These are phyloP conservation scores for Macrostomum cliftonense DNA, from an alignment of 2,888 invertebrate species.

Conservation along the genomic window DNA sequence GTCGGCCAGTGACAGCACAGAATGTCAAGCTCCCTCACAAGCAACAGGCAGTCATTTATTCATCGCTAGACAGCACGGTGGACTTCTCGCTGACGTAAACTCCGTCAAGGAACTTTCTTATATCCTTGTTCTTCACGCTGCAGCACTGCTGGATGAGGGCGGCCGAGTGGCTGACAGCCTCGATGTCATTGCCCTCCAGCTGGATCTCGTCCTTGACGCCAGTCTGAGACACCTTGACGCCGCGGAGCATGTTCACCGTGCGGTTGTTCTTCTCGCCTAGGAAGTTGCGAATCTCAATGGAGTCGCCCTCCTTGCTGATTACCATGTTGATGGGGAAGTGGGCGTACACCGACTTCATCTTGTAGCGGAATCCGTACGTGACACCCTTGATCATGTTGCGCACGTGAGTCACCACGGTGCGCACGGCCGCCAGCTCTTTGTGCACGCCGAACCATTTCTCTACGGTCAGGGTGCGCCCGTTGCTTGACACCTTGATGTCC, in stretches of 20 bases:
- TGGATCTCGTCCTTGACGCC: constrained; percentile 84
- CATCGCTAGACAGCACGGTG: constrained; percentile 41
- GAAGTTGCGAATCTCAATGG: constrained; percentile 89
- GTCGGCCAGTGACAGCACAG: too few species aligned
- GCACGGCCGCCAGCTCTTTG: constrained; percentile 88
- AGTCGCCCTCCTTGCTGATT: constrained; percentile 58
- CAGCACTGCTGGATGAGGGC: constrained; percentile 97
- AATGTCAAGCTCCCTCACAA: too few species aligned
- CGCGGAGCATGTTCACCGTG: constrained; percentile 60
- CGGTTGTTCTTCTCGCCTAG: constrained; percentile 93
- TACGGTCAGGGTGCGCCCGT: constrained; percentile 47
- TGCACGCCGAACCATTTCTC: constrained; percentile 97
- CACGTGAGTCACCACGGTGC: constrained; percentile 95
- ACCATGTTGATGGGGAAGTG: constrained; percentile 99
- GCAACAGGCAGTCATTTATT: too few species aligned
- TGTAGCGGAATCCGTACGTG: constrained; percentile 73
- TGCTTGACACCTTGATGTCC: constrained; percentile 48
- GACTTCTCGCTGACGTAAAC: constrained; percentile 97
- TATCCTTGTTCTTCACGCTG: constrained; percentile 96
- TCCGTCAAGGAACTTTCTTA: constrained; percentile 98
- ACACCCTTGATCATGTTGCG: constrained; percentile 95
- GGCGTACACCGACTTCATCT: constrained; percentile 98
- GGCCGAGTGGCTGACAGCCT: constrained; percentile 81
- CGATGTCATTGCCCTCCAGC: constrained; percentile 81
- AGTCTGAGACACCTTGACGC: constrained; percentile 7